Evolutionary conservation across 53 echinoderm and acorn worm genomes (phyloP), one percentile per base, ranked within the genome.

Genomic region (Holothuria scabra): DNA sequence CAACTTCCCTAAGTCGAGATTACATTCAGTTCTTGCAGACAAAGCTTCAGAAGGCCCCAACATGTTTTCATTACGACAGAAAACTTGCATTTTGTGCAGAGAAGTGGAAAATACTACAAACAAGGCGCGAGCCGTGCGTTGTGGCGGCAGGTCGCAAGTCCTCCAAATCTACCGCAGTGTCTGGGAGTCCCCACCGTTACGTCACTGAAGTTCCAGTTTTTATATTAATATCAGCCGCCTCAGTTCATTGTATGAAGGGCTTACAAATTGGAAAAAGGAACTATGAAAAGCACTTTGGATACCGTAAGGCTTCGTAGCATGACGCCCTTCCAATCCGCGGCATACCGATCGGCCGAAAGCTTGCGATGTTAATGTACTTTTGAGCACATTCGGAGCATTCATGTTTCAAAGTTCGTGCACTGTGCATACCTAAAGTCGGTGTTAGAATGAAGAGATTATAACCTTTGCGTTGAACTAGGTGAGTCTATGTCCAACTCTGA

Each of bases 11-110:
- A 79, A 30, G 56, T 59, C 79, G 57, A 79, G 59, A 56, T 79
- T 79, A 59, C 79, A 79, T 79, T 79, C 59, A 59, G 28, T 79
- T 79, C 75, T 79, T 33, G 76, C 76, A 76, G 76, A 76, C 76
- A 76, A 76, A 76, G 76, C 55, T 76, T 26, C 52, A 38, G 76
- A 76, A 76, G 76, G 76, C 76, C 76, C 76, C 76, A 76, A 76
- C 76, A 76, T 76, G 76, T 76, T 76, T 76, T 76, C 76, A 76
- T 76, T 76, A 76, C 76, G 76, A 76, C 57, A 56, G 55, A 76
- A 76, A 76, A 52, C 46, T 44, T 26, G 76, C 57, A 76, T 76
- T 76, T 76, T 76, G 76, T 76, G 76, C 76, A 76, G 52, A 76
- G 76, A 56, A 55, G 76, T 76, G 76, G 76, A 76, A 76, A 76